A percentile compares a stretch with the other conserved stretches of the same genome.
These are phyloP conservation scores for Parasteatoda lunata DNA, from an alignment of 2,888 invertebrate genomes.

Conservation along the genomic window DNA sequence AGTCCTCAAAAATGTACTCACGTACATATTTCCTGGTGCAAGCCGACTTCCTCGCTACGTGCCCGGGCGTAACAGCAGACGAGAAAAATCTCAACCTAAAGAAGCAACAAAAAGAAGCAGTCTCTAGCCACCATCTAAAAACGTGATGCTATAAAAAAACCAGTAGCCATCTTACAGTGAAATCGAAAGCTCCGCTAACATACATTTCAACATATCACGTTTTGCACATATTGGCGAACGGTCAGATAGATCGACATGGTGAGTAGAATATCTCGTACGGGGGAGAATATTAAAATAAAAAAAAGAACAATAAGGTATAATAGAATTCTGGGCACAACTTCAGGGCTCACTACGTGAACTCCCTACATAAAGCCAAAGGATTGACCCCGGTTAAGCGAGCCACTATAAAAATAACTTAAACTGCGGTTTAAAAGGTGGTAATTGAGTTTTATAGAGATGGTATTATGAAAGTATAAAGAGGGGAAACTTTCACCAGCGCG, in stretches of 20 bases:
- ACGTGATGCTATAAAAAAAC: slow-evolving; percentile 30
- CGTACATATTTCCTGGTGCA: background rate
- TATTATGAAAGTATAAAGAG: slow-evolving; percentile 6
- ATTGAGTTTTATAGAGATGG: slow-evolving; percentile 34
- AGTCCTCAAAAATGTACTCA: background rate
- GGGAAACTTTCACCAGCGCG: background rate
- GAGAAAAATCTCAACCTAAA: slow-evolving; percentile 4
- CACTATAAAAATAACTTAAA: slow-evolving; percentile 22
- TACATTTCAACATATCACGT: slow-evolving; percentile 33
- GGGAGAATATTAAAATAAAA: slow-evolving; percentile 36
- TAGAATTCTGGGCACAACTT: slow-evolving; percentile 51
- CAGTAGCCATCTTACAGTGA: slow-evolving; percentile 28
- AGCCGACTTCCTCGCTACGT: slow-evolving; percentile 24
- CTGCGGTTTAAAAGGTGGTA: slow-evolving; percentile 32
- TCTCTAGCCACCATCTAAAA: background rate
- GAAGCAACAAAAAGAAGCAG: slow-evolving; percentile 11
- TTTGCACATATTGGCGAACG: slow-evolving; percentile 13
- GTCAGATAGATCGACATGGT: slow-evolving; percentile 19
- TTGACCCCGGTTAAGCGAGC: slow-evolving; percentile 30
- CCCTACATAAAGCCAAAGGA: slow-evolving; percentile 38
- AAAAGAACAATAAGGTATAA: slow-evolving; percentile 8
- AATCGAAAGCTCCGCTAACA: slow-evolving; percentile 19
- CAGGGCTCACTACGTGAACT: slow-evolving; percentile 30
- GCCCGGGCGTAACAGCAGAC: slow-evolving; percentile 7
- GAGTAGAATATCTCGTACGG: background rate